Conservation (phyloP, 2,113 vertebrate genomes). For the Nothobranchius furzeri region DNA sequence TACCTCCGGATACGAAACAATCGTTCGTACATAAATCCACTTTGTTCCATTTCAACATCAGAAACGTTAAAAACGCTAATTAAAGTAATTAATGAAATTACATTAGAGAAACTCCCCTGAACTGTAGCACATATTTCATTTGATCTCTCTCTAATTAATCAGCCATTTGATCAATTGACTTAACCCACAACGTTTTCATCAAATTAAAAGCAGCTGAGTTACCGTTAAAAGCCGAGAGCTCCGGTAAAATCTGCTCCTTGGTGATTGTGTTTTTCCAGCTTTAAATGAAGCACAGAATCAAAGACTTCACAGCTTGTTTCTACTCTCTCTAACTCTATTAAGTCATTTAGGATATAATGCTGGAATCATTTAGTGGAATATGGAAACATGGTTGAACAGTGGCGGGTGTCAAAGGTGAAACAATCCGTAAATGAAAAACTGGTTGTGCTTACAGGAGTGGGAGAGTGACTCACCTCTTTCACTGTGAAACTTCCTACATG, state of each 20-base stretch:
- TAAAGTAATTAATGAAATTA: conserved; percentile 52
- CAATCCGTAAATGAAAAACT: conserved; percentile 33
- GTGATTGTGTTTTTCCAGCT: conserved; percentile 11
- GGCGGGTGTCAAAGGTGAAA: conserved; percentile 34
- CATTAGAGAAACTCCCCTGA: conserved; percentile 24
- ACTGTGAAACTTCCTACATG: conserved; percentile 91
- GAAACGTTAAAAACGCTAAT: conserved; percentile 43
- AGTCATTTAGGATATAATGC: conserved; percentile 16
- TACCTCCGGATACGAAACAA: conserved; percentile 9
- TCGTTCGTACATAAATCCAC: conserved; percentile 36
- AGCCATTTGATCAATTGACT: conserved; percentile 41
- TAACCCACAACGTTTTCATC: conserved; percentile 21
- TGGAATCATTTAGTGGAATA: conserved; percentile 3
- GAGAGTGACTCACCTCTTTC: conserved; percentile 89
- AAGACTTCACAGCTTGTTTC: conserved; percentile 1
- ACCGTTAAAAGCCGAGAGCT: conserved; percentile 1
- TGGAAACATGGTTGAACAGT: conserved; percentile 12
- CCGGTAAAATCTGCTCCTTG: conserved; percentile 12
- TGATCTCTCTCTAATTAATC: conserved; percentile 28
- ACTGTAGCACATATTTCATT: conserved; percentile 15
- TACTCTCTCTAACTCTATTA: neutral
- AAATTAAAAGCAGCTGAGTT: conserved; percentile 32
- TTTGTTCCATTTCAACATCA: conserved; percentile 34
- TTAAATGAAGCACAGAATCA: neutral
- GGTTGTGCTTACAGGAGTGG: neutral